A percentile compares a stretch with the other conserved stretches of the same genome.
These are phyloP conservation scores for Dascillus cervinus DNA, from an alignment of 2,888 invertebrate genomes.

Conservation along the genomic window DNA sequence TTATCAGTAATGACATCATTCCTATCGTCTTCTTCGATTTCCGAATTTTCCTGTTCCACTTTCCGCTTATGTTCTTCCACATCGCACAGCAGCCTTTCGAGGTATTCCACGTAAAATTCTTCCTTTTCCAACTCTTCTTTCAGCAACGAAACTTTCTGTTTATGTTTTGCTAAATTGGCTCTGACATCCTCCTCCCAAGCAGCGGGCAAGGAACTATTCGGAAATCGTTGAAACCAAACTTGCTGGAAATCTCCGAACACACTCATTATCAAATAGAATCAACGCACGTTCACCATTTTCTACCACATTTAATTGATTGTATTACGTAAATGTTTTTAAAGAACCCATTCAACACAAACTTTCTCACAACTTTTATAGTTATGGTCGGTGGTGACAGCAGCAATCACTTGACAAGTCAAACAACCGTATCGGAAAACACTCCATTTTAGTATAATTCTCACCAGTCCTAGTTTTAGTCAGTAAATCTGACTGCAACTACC, in stretches of 20 bases:
- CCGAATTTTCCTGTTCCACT: slow-evolving; percentile 36
- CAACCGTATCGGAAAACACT: too few relatives aligned
- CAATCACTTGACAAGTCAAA: too few relatives aligned
- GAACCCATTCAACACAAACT: too few relatives aligned
- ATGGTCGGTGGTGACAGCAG: too few relatives aligned
- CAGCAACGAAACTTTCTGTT: slow-evolving; percentile 73
- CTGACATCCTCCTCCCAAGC: slow-evolving; percentile 92
- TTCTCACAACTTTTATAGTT: too few relatives aligned
- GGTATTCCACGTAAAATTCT: slow-evolving; percentile 82
- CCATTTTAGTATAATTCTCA: too few relatives aligned
- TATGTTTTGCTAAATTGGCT: slow-evolving; percentile 82
- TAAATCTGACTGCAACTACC: too few relatives aligned
- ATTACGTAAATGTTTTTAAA: too few relatives aligned
- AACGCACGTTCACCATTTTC: too few relatives aligned
- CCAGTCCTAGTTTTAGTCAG: too few relatives aligned
- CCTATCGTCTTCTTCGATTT: slow-evolving; percentile 19
- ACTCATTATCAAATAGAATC: too few relatives aligned
- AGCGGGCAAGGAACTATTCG: slow-evolving; percentile 81
- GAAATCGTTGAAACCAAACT: slow-evolving; percentile 87
- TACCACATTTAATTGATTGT: too few relatives aligned
- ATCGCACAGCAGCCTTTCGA: slow-evolving; percentile 76
- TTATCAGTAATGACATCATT: slow-evolving; percentile 22
- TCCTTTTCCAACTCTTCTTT: slow-evolving; percentile 84
- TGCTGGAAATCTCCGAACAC: slow-evolving; percentile 87
- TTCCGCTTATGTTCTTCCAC: slow-evolving; percentile 73